These are phyloP conservation scores for Hapalemur alaotrensis DNA, from an alignment of 2,797 vertebrate genomes.

Conservation along the genomic window DNA sequence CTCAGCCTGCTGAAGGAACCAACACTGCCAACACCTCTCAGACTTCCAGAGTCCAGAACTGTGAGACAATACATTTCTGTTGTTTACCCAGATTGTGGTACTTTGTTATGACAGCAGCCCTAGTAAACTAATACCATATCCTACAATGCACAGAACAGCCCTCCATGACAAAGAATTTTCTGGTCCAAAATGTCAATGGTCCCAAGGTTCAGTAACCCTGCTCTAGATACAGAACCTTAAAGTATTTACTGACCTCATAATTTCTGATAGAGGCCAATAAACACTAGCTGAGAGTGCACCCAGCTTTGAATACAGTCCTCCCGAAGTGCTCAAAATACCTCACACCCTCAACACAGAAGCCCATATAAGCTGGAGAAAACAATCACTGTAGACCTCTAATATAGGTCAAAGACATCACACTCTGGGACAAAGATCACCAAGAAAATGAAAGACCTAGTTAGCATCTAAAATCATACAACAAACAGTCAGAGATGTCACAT, in stretches of 20 bases:
- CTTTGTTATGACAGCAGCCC: neutral
- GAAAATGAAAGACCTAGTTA: neutral
- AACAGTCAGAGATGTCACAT: neutral
- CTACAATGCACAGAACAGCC: neutral
- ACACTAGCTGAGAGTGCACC: neutral
- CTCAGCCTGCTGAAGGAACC: neutral
- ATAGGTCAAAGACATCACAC: neutral
- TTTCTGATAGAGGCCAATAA: slow-evolving; percentile 13
- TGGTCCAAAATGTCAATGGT: neutral
- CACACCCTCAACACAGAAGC: neutral
- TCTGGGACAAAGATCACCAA: neutral
- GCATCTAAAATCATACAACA: slow-evolving; percentile 4
- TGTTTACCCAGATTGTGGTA: neutral
- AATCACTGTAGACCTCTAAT: neutral
- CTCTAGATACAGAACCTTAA: neutral
- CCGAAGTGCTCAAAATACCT: neutral
- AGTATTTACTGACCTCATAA: neutral
- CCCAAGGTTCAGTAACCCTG: neutral
- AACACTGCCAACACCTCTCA: neutral
- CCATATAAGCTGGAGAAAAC: neutral
- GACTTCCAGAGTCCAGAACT: neutral
- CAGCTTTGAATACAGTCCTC: neutral
- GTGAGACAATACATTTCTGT: neutral
- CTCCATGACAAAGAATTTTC: neutral
- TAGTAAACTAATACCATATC: neutral